Base-by-base conservation (phyloP, 2,797 vertebrate genomes). In the Onychomys leucogaster region DNA sequence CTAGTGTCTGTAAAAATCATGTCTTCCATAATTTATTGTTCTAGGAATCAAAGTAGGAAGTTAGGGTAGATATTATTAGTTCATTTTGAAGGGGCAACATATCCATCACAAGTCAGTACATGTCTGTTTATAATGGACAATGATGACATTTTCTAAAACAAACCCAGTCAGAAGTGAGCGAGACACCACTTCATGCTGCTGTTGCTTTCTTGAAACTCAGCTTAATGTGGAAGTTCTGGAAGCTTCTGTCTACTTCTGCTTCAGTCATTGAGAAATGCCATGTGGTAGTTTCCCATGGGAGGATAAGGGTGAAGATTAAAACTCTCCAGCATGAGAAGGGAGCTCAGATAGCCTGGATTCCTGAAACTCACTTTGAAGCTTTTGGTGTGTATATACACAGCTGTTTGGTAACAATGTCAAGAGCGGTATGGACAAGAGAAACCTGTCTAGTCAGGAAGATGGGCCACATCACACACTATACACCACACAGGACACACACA, bases 181-280 rank as follows among this genome's bases (percentile, higher is more conserved):
- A 34, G 77, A 6, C 0, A 0, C 32, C 2, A 0, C 11, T 6
- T 2, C 5, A 0, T 2, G 1, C 0, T 21, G 21, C 2, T 12
- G 10, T 8, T 5, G 0, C 7, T 12, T 43, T 37, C 63, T 4
- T 6, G 1, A 55, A 10, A 0, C 34, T 49, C 3, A 0, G 90
- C 34, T 52, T 65, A 25, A 2, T 0, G 7, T 52, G 1, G 25
- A 34, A 5, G 6, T 27, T 55, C 29, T 32, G 0, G 34, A 14
- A 14, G 0, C 4, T 4, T 27, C 25, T 6, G 2, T 10, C 27
- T 2, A 49, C 19, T n/a, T n/a, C 81, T 3, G 14, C 32, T 1
- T 9, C 61, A 6, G 0, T 4, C 10, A 0, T 5, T 2, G 34
- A 52, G 75, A n/a, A 21, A 0, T 25, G 9, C 3, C 34, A 6